Evolutionary conservation across 2,888 invertebrate species (phyloP).

Genomic region (Apantesis nais): DNA sequence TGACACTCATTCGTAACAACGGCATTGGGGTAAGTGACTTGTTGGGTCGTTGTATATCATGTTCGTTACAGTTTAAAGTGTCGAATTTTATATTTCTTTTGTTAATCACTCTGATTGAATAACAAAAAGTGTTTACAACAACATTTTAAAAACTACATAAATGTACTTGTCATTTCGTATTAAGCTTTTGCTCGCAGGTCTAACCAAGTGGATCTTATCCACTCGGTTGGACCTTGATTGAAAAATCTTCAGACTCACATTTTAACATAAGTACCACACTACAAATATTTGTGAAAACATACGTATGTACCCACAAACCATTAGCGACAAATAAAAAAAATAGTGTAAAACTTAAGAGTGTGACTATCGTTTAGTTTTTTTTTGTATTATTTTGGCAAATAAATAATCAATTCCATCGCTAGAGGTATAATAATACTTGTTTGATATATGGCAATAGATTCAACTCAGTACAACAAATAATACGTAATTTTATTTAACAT

Average conservation of each 20-base stretch:
- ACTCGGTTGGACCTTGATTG: no score
- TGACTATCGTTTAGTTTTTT: no score
- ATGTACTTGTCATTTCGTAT: no score
- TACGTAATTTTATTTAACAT: background rate
- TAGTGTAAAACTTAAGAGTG: background rate
- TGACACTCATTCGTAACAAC: conserved; percentile 2
- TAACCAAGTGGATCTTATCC: no score
- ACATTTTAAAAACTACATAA: no score
- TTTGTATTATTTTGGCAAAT: background rate
- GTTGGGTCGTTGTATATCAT: background rate
- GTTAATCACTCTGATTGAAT: background rate
- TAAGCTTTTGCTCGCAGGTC: no score
- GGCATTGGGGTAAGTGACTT: background rate
- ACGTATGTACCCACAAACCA: no score
- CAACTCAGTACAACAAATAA: background rate
- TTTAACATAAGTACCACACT: background rate
- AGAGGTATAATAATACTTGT: background rate
- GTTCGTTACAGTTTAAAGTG: background rate
- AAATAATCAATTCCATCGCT: background rate
- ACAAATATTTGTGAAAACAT: background rate
- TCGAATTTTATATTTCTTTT: background rate
- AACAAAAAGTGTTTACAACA: background rate
- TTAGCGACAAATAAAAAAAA: background rate
- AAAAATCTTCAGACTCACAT: background rate
- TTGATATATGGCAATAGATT: background rate